Evolutionary conservation across 2,113 vertebrate species (phyloP).

Genomic region (Bagarius yarrelli): DNA sequence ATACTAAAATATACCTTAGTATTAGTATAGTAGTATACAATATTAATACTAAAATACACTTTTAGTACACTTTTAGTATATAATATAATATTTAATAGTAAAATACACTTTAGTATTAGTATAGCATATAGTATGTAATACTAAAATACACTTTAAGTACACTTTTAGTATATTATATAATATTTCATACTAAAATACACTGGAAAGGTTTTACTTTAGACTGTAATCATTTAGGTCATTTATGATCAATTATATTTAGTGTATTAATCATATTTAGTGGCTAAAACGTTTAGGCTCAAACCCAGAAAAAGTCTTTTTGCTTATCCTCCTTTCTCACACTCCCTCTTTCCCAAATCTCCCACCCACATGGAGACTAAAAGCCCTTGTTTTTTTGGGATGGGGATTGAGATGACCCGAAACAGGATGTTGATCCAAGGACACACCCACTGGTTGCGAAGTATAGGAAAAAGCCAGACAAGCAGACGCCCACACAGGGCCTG

Average conservation of each 20-base stretch:
- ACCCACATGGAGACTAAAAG: conserved; percentile 6
- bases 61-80: no score
- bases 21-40: no score
- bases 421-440: conserved; percentile 27
- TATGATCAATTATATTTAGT: not conserved
- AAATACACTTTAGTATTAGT: no score
- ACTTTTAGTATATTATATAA: no score
- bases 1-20: no score
- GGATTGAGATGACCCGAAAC: conserved; percentile 9
- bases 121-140: no score
- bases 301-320: not conserved
- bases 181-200: no score
- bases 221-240: not conserved
- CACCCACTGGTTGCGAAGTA: conserved; percentile 19
- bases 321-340: not conserved
- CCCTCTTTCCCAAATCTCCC: not conserved
- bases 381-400: not conserved
- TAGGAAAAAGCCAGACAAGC: conserved; percentile 28
- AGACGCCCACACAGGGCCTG: conserved; percentile 28
- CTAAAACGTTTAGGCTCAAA: not conserved
- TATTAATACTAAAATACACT: no score
- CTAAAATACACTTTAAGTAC: no score
- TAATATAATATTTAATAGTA: no score
- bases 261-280: not conserved
- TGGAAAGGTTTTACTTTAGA: no score